phyloP scores from a whole-genome alignment of 2,888 invertebrate species.

The Bedellia somnulentella region DNA sequence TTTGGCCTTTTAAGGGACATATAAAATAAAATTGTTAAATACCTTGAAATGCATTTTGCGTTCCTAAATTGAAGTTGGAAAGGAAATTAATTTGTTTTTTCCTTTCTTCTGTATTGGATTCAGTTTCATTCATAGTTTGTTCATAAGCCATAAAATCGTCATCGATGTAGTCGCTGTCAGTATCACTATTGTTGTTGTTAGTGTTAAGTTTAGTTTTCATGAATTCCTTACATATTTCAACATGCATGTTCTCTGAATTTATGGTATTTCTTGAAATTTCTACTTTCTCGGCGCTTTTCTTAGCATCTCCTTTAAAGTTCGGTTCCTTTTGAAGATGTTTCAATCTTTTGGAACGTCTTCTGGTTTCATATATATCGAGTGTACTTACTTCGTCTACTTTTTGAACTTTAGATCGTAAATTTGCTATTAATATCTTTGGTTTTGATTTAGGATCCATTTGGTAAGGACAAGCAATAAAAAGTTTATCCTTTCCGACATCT shows the following conservation, averaged over 20 bases:
- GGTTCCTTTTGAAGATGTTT: conserved; percentile 33
- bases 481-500: conserved; percentile 23
- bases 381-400: conserved; percentile 39
- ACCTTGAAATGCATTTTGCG: conserved; percentile 65
- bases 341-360: conserved; percentile 41
- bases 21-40: too few species aligned
- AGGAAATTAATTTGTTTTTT: conserved; percentile 62
- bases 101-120: conserved; percentile 1
- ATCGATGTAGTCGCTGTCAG: conserved; percentile 51
- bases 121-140: conserved; percentile 52
- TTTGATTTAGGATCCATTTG: conserved; percentile 38
- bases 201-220: conserved; percentile 22
- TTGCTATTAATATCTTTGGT: conserved; percentile 41
- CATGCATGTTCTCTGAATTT: conserved; percentile 37
- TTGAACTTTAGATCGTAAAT: conserved; percentile 23
- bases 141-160: conserved; percentile 47
- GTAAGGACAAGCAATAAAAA: conserved; percentile 37
- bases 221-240: conserved; percentile 41
- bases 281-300: conserved; percentile 18
- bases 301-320: conserved; percentile 18
- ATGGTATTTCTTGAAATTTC: conserved; percentile 27
- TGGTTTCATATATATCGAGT: conserved; percentile 57
- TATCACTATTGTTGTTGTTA: conserved; percentile 39
- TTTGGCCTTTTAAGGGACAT: too few species aligned
- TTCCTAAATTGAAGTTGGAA: conserved; percentile 63